Percentiles rank a stretch among this genome's conserved stretches.
Evolutionary conservation across 23 tunicate species (phyloP).

Genomic region (Trididemnum nubilum): DNA sequence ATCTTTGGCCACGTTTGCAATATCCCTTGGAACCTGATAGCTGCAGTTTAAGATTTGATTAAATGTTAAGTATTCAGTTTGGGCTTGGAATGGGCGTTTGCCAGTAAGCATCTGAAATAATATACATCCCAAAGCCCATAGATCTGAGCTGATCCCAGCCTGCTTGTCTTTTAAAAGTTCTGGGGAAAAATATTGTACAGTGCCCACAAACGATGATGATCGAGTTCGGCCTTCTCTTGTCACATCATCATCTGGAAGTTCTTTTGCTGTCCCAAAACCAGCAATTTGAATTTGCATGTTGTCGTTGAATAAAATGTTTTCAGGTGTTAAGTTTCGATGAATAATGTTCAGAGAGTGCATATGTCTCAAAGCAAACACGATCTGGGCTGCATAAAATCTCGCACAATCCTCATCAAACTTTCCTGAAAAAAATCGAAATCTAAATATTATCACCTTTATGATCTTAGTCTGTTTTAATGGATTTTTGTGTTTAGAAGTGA

Average conservation of each 20-base stretch:
- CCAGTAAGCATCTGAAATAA: slow-evolving; percentile 60
- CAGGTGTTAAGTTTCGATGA: no score
- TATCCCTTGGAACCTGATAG: slow-evolving; percentile 35
- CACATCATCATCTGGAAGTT: no score
- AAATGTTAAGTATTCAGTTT: slow-evolving; percentile 47
- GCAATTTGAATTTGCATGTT: no score
- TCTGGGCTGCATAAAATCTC: slow-evolving; percentile 43
- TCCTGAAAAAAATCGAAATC: no score
- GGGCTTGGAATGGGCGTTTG: slow-evolving; percentile 47
- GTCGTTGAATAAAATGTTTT: no score
- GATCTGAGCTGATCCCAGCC: slow-evolving; percentile 45
- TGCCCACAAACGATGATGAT: slow-evolving; percentile 49
- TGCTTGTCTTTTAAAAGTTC: slow-evolving; percentile 60
- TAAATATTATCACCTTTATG: no score
- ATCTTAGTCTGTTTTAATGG: no score
- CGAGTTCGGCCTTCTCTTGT: no score
- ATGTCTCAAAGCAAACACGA: slow-evolving; percentile 29
- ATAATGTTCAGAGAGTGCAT: slow-evolving; percentile 54
- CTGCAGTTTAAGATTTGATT: slow-evolving; percentile 30
- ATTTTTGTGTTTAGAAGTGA: no score
- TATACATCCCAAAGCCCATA: slow-evolving; percentile 66
- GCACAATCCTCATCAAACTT: slow-evolving; percentile 36
- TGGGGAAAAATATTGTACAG: slow-evolving; percentile 65
- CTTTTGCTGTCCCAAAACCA: no score
- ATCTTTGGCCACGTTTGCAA: slow-evolving; percentile 32